Evolutionary conservation across 1,140 invertebrate genomes (phyloP).

Genomic region (Belonocnema kinseyi): DNA sequence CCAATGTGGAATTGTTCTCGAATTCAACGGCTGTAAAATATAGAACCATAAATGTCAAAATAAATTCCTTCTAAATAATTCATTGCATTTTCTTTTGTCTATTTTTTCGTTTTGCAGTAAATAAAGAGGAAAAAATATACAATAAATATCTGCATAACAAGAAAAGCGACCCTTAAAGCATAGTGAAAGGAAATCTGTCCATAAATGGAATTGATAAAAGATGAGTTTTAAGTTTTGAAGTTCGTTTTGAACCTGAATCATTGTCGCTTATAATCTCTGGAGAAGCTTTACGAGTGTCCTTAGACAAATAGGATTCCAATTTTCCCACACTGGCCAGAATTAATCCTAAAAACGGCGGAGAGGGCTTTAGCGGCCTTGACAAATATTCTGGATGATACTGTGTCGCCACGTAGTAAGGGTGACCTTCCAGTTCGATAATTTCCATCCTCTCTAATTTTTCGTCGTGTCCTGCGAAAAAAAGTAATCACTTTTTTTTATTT

Average conservation of each 20-base stretch:
- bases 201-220: too few species aligned
- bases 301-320: slow-evolving; percentile 82
- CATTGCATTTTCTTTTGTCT: too few species aligned
- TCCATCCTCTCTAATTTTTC: slow-evolving; percentile 88
- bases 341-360: slow-evolving; percentile 96
- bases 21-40: too few species aligned
- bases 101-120: too few species aligned
- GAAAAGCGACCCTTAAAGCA: too few species aligned
- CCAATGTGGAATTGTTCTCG: too few species aligned
- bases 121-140: too few species aligned
- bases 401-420: slow-evolving; percentile 96
- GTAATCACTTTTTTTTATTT: not conserved
- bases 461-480: slow-evolving; percentile 78
- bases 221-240: too few species aligned
- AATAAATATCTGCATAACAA: too few species aligned
- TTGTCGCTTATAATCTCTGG: slow-evolving; percentile 82
- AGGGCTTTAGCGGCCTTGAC: slow-evolving; percentile 93
- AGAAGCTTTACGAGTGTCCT: slow-evolving; percentile 81
- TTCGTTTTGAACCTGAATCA: slow-evolving; percentile 77
- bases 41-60: too few species aligned
- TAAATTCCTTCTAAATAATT: too few species aligned
- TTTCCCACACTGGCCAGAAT: slow-evolving; percentile 90
- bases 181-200: too few species aligned
- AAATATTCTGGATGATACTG: slow-evolving; percentile 99
- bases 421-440: slow-evolving; percentile 84